Percentiles rank a stretch among this genome's conserved stretches.
These are phyloP conservation scores for Petromus typicus DNA, from an alignment of 2,113 vertebrate species.

Conservation along the genomic window DNA sequence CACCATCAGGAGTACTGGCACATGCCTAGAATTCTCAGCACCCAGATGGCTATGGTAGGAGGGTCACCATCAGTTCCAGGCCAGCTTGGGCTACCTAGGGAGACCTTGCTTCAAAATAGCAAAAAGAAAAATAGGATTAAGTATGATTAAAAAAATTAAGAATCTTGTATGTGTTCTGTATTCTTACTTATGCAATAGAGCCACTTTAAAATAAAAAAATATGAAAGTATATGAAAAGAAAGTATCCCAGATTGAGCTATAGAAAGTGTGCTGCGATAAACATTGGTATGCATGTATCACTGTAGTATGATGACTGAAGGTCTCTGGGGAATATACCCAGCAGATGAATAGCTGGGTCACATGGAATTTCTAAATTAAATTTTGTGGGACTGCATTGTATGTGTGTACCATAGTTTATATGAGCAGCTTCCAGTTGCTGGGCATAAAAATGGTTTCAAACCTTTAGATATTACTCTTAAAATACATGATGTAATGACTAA, in stretches of 20 bases:
- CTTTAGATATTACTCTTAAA: neutral
- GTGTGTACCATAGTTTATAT: neutral
- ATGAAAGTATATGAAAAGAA: neutral
- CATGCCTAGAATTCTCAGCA: neutral
- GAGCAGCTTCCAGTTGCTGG: neutral
- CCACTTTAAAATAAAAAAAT: slow-evolving; percentile 17
- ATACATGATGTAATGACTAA: neutral
- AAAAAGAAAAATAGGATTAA: neutral
- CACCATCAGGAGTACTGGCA: neutral
- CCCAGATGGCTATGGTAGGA: neutral
- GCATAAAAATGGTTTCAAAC: neutral
- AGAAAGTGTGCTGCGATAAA: neutral
- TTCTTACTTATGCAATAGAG: slow-evolving; percentile 23
- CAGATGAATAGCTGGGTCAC: neutral
- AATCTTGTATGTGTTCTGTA: slow-evolving; percentile 21
- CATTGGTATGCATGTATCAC: neutral
- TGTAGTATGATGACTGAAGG: neutral
- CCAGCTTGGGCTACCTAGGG: neutral
- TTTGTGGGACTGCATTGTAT: neutral
- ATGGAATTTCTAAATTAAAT: neutral
- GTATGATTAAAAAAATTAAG: neutral
- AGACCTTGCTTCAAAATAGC: neutral
- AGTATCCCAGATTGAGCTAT: neutral
- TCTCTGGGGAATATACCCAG: neutral
- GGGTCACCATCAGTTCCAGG: neutral